phyloP scores from a whole-genome alignment of 1,140 invertebrate genomes.

The Campoletis sonorensis region DNA sequence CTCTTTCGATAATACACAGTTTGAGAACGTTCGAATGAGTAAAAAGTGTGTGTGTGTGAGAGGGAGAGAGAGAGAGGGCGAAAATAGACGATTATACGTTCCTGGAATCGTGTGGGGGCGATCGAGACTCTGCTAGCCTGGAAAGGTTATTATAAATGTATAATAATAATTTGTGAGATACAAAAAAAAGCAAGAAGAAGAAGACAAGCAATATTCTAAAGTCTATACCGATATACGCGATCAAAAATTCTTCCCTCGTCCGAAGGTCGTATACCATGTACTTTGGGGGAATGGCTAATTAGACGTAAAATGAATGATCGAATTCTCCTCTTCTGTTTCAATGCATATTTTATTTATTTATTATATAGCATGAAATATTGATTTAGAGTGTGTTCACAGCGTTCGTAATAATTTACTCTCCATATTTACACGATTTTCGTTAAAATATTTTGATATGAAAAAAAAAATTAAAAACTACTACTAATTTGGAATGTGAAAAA shows the following conservation, averaged over 20 bases:
- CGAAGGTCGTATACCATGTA: too few relatives aligned
- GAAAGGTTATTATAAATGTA: conserved; percentile 24
- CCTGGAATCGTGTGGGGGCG: not conserved
- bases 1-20: not conserved
- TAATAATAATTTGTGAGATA: not conserved
- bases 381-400: too few relatives aligned
- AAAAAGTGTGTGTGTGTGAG: not conserved
- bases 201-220: not conserved
- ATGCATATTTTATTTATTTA: too few relatives aligned
- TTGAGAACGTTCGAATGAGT: not conserved
- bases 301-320: too few relatives aligned
- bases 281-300: too few relatives aligned
- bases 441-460: too few relatives aligned
- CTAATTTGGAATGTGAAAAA: too few relatives aligned
- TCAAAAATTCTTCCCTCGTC: not conserved
- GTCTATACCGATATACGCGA: not conserved
- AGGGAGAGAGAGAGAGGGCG: not conserved
- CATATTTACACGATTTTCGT: too few relatives aligned
- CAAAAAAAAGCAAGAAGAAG: not conserved
- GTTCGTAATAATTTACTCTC: too few relatives aligned
- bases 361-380: too few relatives aligned
- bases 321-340: too few relatives aligned
- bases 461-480: too few relatives aligned
- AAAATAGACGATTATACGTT: not conserved
- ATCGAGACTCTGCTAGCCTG: not conserved